These are phyloP conservation scores for Triplophysa siluroides DNA, from an alignment of 2,113 vertebrate species.

Conservation along the genomic window DNA sequence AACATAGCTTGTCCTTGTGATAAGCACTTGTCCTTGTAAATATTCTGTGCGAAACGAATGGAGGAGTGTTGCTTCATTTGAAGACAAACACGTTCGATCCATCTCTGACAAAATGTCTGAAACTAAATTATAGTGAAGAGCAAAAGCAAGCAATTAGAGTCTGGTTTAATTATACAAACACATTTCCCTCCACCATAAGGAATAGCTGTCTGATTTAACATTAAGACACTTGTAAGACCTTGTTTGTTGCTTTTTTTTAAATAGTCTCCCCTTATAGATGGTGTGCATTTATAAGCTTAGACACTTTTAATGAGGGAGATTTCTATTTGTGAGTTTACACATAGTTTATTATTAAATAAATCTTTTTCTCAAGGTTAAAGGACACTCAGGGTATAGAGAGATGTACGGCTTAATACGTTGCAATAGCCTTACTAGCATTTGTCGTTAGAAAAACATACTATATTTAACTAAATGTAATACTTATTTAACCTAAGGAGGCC, in stretches of 20 bases:
- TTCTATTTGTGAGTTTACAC: background rate
- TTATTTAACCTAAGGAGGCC: too few relatives aligned
- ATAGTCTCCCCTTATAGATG: background rate
- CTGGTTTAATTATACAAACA: background rate
- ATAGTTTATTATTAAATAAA: background rate
- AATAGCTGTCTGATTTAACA: slow-evolving; percentile 1
- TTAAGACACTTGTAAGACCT: background rate
- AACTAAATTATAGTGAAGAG: background rate
- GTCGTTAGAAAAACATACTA: too few relatives aligned
- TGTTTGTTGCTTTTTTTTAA: background rate
- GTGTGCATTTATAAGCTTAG: background rate
- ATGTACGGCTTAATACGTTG: too few relatives aligned
- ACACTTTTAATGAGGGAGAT: background rate
- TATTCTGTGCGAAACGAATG: background rate
- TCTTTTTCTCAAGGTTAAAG: background rate
- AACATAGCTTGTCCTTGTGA: too few relatives aligned
- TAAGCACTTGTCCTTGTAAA: background rate
- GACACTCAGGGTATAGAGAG: too few relatives aligned
- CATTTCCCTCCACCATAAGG: background rate
- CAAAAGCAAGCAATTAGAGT: background rate
- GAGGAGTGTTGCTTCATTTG: background rate
- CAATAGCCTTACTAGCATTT: too few relatives aligned
- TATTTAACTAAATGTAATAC: too few relatives aligned
- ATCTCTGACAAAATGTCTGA: background rate
- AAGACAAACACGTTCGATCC: background rate